Percentiles rank a stretch among this genome's conserved stretches.
phyloP scores from a whole-genome alignment of 2,797 vertebrate genomes.

The Urocyon cinereoargenteus region DNA sequence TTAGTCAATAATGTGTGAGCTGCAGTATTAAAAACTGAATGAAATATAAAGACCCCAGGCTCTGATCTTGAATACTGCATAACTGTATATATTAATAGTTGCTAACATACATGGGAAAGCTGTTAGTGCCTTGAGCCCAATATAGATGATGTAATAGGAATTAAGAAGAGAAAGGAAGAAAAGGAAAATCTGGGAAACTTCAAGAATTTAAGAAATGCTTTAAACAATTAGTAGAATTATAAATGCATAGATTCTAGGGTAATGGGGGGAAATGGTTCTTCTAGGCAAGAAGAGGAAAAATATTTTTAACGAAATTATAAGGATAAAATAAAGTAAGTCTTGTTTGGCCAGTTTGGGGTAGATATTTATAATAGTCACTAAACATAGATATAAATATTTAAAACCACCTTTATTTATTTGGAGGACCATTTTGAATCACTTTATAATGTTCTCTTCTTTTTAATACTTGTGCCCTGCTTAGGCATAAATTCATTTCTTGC shows the following conservation, averaged over 20 bases:
- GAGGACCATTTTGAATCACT: neutral
- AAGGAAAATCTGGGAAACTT: constrained; percentile 5
- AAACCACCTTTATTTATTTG: constrained; percentile 38
- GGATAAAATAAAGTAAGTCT: constrained; percentile 52
- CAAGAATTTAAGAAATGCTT: constrained; percentile 44
- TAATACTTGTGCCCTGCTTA: neutral
- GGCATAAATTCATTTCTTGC: neutral
- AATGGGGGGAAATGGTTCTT: neutral
- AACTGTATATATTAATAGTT: neutral
- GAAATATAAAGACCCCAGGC: neutral
- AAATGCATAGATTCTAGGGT: constrained; percentile 49
- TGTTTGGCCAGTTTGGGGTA: neutral
- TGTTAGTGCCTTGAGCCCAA: neutral
- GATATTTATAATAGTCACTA: constrained; percentile 39
- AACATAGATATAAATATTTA: constrained; percentile 40
- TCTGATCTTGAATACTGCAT: neutral
- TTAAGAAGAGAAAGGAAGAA: neutral
- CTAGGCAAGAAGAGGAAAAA: constrained; percentile 12
- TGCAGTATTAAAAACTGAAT: neutral
- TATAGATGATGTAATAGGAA: neutral
- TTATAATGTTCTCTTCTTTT: neutral
- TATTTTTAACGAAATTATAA: constrained; percentile 57
- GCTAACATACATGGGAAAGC: neutral
- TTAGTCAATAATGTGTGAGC: neutral
- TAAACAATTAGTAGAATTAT: constrained; percentile 43